Evolutionary conservation across 2,888 invertebrate species (phyloP), one percentile per base, ranked within the genome.

Genomic region (Linyphia triangularis): DNA sequence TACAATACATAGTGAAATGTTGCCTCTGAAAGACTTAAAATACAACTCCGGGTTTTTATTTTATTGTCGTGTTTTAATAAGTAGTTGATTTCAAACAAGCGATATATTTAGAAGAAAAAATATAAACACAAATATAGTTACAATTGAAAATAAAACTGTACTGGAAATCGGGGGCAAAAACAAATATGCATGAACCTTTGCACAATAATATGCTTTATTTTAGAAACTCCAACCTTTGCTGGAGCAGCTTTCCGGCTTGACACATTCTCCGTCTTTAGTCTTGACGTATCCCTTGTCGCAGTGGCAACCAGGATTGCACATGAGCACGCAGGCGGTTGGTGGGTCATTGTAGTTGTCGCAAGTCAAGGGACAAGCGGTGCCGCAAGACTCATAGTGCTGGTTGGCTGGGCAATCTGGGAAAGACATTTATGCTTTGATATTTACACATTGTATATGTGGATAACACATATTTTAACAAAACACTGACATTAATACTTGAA

Each of bases 261-360:
- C 89, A 57, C 90, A 90, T 2, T 37, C 43, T 24, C 88, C 84
- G 10, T 88, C 88, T 6, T 75, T 37, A 6, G 81, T 61, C 72
- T 81, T 85, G 37, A 89, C 78, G 72, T 85, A 90, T 19, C 90
- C 90, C 2, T 84, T 51, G 10, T 89, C 84, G 33, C 90, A 90
- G 19, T 88, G 82, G 69, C 90, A 90, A 24, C 90, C 90, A 0
- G 72, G 40, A 13, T 75, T 67, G 78, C 90, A 90, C 57, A 81
- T 86, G 2, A 83, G 33, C n/a, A 88, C 59, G 65, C 90, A 90
- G 2, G 57, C 26, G 1, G 57, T 43, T 7, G 89, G 89, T 13
- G 89, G 88, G 69, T 85, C 69, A 4, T 77, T n/a, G 37, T 89
- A 77, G 79, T 90, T 90, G n/a, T 79, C 75, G 69, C 90, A 90